Conservation (phyloP, 1,140 invertebrate species). For the Heliconius hermathena region DNA sequence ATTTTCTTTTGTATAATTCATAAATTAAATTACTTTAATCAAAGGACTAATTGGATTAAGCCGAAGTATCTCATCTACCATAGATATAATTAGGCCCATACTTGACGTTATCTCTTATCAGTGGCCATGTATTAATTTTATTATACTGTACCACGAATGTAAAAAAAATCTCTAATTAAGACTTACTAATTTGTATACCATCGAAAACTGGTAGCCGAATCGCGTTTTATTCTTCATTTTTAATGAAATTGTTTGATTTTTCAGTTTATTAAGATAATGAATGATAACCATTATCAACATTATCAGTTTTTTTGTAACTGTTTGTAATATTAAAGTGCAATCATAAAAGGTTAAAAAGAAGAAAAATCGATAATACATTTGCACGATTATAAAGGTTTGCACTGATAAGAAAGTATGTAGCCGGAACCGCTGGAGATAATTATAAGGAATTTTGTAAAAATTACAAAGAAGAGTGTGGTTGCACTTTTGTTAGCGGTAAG, state of each 20-base stretch:
- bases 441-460: background rate
- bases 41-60: background rate
- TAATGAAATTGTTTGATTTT: slow-evolving; percentile 14
- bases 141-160: slow-evolving; percentile 27
- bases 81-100: slow-evolving; percentile 36
- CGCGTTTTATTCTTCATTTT: slow-evolving; percentile 32
- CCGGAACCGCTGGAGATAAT: background rate
- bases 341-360: slow-evolving; percentile 7
- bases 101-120: slow-evolving; percentile 40
- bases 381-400: slow-evolving; percentile 2
- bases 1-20: background rate
- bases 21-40: background rate
- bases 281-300: background rate
- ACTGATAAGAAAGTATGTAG: background rate
- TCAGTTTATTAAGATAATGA: slow-evolving; percentile 8
- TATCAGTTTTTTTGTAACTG: slow-evolving; percentile 8
- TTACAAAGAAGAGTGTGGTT: background rate
- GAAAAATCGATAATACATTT: slow-evolving; percentile 1
- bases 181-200: slow-evolving; percentile 30
- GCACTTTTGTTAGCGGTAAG: background rate
- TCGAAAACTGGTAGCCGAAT: slow-evolving; percentile 20
- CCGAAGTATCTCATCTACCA: background rate
- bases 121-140: slow-evolving; percentile 42
- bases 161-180: slow-evolving; percentile 34
- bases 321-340: slow-evolving; percentile 8